Percentiles rank a stretch among this genome's conserved stretches.
These are phyloP conservation scores for Drosophila phalerata DNA, from an alignment of 2,888 invertebrate genomes.

Conservation along the genomic window DNA sequence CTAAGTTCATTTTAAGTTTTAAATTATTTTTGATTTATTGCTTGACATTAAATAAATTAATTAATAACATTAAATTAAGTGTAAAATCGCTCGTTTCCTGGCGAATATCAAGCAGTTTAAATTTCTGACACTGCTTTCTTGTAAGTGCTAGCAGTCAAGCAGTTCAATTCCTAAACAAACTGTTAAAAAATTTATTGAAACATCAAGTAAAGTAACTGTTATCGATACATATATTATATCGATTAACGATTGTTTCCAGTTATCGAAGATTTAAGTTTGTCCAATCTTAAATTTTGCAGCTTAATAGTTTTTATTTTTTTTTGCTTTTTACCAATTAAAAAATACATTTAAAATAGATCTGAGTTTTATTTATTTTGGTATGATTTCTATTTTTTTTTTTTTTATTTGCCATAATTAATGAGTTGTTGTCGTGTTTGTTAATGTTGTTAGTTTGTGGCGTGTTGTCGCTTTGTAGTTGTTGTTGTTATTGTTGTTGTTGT, in stretches of 20 bases:
- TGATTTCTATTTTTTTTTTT: constrained; percentile 37
- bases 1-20: neutral
- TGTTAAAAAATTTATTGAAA: neutral
- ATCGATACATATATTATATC: no score
- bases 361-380: neutral
- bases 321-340: neutral
- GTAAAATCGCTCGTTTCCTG: neutral
- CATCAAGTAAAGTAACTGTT: neutral
- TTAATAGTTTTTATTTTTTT: neutral
- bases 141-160: neutral
- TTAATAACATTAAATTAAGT: no score
- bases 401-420: constrained; percentile 51
- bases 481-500: constrained; percentile 10
- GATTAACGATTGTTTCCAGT: neutral
- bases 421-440: constrained; percentile 58
- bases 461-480: constrained; percentile 39
- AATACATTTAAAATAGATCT: neutral
- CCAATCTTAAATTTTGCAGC: neutral
- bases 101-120: neutral
- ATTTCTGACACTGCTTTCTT: neutral
- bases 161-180: neutral
- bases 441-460: constrained; percentile 49
- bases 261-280: neutral
- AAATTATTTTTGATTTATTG: no score
- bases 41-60: no score